A percentile compares a stretch with the other conserved stretches of the same genome.
Evolutionary conservation across 1,140 invertebrate species (phyloP).

Genomic region (Danaus melanippus): DNA sequence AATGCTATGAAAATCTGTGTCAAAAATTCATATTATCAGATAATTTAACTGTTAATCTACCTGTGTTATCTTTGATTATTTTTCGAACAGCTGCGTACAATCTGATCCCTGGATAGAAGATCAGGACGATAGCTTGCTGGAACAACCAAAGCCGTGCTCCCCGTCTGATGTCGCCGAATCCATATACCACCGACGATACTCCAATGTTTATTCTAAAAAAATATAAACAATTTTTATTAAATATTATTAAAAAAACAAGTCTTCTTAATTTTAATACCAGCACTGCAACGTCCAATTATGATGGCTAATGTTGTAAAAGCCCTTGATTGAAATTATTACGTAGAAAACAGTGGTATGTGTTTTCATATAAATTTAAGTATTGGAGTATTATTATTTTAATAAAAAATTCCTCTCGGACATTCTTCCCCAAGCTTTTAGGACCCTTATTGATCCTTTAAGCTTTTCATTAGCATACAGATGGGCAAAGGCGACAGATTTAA

Average conservation of each 20-base stretch:
- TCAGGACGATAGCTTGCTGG: constrained; percentile 60
- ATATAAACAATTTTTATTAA: too few relatives aligned
- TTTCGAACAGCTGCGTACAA: constrained; percentile 50
- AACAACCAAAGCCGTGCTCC: constrained; percentile 64
- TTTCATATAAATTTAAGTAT: too few relatives aligned
- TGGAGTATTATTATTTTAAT: background rate
- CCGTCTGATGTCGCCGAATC: constrained; percentile 65
- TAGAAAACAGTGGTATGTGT: too few relatives aligned
- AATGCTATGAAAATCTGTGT: too few relatives aligned
- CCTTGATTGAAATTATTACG: too few relatives aligned
- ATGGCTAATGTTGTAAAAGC: too few relatives aligned
- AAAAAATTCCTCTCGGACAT: constrained; percentile 2
- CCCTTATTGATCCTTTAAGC: constrained; percentile 15
- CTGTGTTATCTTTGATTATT: constrained; percentile 31
- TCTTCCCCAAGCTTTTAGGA: constrained; percentile 7
- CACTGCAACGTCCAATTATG: too few relatives aligned
- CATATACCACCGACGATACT: constrained; percentile 56
- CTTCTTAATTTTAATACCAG: too few relatives aligned
- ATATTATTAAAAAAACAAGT: too few relatives aligned
- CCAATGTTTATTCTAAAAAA: constrained; percentile 68
- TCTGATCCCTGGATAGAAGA: constrained; percentile 61
- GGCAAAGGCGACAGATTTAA: constrained; percentile 10
- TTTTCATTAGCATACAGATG: constrained; percentile 21
- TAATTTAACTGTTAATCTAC: constrained; percentile 18
- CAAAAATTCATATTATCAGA: background rate